Percentiles rank a stretch among this genome's conserved stretches.
phyloP scores from a whole-genome alignment of 2,888 invertebrate species.

The Phyto melanocephala region DNA sequence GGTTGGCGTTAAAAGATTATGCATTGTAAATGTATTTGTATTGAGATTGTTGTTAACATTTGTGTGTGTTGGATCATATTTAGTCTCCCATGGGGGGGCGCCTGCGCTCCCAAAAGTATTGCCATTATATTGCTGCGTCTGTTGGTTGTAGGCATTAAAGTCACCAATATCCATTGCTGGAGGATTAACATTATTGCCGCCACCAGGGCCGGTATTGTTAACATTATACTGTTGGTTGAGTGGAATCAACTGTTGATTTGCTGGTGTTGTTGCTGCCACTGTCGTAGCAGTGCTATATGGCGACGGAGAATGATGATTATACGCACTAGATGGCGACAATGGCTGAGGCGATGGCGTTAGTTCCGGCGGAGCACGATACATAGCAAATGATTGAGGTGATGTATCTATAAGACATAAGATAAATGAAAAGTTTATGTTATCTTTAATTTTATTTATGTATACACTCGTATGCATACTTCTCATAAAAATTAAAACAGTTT shows the following conservation, averaged over 20 bases:
- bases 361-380: slow-evolving; percentile 74
- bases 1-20: slow-evolving; percentile 69
- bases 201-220: slow-evolving; percentile 27
- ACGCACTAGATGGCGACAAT: slow-evolving; percentile 75
- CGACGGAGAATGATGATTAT: slow-evolving; percentile 76
- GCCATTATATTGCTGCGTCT: slow-evolving; percentile 67
- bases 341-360: slow-evolving; percentile 78
- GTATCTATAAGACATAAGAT: slow-evolving; percentile 74
- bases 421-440: no score
- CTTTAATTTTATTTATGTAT: no score
- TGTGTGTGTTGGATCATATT: slow-evolving; percentile 67
- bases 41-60: slow-evolving; percentile 68
- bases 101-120: slow-evolving; percentile 70
- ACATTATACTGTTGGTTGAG: slow-evolving; percentile 71
- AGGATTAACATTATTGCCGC: slow-evolving; percentile 48
- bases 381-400: slow-evolving; percentile 75
- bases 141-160: slow-evolving; percentile 70
- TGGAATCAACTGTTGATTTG: slow-evolving; percentile 67
- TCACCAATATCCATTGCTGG: slow-evolving; percentile 63
- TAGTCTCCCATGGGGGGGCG: slow-evolving; percentile 66
- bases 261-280: slow-evolving; percentile 41
- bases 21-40: slow-evolving; percentile 70
- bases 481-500: no score
- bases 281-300: slow-evolving; percentile 73
- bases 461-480: no score